Evolutionary conservation across 2,113 vertebrate genomes (phyloP).

Genomic region (Neofelis nebulosa): DNA sequence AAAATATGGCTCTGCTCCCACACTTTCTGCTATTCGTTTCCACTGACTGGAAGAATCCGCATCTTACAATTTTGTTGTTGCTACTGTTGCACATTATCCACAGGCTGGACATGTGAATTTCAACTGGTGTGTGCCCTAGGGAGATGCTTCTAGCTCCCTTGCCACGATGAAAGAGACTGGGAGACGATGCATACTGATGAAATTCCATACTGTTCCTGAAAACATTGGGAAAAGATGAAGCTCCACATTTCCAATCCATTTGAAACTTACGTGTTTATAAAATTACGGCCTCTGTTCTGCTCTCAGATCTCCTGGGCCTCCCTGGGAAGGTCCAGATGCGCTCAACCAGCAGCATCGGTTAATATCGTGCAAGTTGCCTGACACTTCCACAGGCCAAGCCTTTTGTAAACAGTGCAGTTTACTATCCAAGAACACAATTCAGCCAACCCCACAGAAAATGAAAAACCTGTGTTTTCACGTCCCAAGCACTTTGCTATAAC

Average conservation of each 20-base stretch:
- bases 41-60: not conserved
- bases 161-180: not conserved
- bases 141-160: not conserved
- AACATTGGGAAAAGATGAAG: not conserved
- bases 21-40: not conserved
- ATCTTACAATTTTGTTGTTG: not conserved
- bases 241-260: not conserved
- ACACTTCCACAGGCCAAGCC: not conserved
- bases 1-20: not conserved
- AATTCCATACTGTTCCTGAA: not conserved
- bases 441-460: not conserved
- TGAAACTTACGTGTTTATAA: not conserved
- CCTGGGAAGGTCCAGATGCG: not conserved
- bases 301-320: not conserved
- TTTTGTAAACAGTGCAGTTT: constrained; percentile 19
- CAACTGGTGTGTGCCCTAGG: not conserved
- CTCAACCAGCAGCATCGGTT: not conserved
- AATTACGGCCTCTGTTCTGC: not conserved
- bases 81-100: not conserved
- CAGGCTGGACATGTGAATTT: not conserved
- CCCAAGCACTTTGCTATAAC: not conserved
- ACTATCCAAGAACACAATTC: not conserved
- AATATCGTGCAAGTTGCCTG: not conserved
- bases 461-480: not conserved
- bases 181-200: not conserved